Evolutionary conservation across 2,113 vertebrate species (phyloP), one percentile per base, ranked within the genome.

Genomic region (Rhinolophus ferrumequinum): DNA sequence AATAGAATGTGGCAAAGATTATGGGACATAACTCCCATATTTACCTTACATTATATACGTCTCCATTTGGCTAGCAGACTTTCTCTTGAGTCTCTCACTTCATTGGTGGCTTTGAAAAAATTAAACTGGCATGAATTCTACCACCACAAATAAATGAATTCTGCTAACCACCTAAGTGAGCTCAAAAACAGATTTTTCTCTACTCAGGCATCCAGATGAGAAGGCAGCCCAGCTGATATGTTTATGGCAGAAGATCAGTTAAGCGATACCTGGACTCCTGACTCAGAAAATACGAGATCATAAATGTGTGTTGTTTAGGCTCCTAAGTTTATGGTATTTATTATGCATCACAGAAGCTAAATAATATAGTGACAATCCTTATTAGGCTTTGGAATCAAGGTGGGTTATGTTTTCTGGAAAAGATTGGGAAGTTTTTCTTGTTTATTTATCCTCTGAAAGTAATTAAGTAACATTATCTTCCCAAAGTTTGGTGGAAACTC

Each of bases 371-470:
- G 2, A 52, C 6, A 30, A 54, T 54, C 14, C 72, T 88, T 66
- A 92, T 16, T 35, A 72, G n/a, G 5, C 8, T 92, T 94, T 90
- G 16, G 8, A 82, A 64, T 22, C 21, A 73, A 58, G 26, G 2
- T 81, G 35, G 60, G 16, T 92, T 81, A 35, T 81, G 28, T 90
- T 76, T 89, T 89, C n/a, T 75, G 67, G 84, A 83, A 91, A 95
- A 93, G 13, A 54, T n/a, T 77, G 35, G 26, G 22, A 83, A 88
- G 5, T 3, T 44, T 52, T 82, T 6, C 35, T 69, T 91, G 16
- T 94, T 72, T n/a, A 88, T 60, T 66, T 77, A n/a, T n/a, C 9
- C 19, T 89, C 8, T 88, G n/a, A 83, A 79, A 72, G 16, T 58
- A 10, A 62, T 77, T 44, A 76, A 81, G 81, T 81, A 82, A 33